Conservation (phyloP, 2,113 vertebrate species). For the Xiphophorus maculatus region DNA sequence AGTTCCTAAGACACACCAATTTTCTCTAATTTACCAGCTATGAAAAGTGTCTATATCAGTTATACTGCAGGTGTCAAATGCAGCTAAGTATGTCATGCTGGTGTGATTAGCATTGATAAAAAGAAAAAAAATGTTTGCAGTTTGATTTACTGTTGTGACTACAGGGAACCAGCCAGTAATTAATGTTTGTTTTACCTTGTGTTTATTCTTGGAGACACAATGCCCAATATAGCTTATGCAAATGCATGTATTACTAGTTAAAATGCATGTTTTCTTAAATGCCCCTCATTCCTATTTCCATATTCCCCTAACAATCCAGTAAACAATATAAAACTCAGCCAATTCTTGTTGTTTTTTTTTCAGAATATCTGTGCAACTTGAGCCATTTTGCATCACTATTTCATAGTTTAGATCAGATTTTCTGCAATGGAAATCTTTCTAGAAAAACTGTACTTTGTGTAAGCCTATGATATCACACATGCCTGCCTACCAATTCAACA, state of each 20-base stretch:
- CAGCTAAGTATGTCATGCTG: background rate
- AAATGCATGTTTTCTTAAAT: constrained; percentile 50
- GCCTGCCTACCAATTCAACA: constrained; percentile 36
- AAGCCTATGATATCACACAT: constrained; percentile 21
- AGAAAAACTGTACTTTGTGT: constrained; percentile 26
- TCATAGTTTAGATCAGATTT: constrained; percentile 25
- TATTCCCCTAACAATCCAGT: constrained; percentile 66
- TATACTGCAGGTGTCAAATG: background rate
- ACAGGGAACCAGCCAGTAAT: constrained; percentile 20
- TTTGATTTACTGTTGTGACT: background rate
- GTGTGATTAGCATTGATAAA: background rate
- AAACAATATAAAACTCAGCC: constrained; percentile 61
- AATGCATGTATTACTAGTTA: constrained; percentile 45
- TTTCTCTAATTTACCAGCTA: background rate
- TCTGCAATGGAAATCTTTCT: constrained; percentile 31
- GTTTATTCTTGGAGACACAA: constrained; percentile 34
- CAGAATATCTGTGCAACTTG: constrained; percentile 43
- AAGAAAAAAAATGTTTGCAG: background rate
- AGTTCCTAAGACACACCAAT: background rate
- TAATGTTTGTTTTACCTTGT: constrained; percentile 30
- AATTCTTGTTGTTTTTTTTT: constrained; percentile 41
- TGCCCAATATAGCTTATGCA: constrained; percentile 64
- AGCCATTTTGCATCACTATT: constrained; percentile 38
- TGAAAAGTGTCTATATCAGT: background rate
- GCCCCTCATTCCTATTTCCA: constrained; percentile 21